phyloP scores from a whole-genome alignment of 2,113 vertebrate species.

The Romanogobio albipinnatus region DNA sequence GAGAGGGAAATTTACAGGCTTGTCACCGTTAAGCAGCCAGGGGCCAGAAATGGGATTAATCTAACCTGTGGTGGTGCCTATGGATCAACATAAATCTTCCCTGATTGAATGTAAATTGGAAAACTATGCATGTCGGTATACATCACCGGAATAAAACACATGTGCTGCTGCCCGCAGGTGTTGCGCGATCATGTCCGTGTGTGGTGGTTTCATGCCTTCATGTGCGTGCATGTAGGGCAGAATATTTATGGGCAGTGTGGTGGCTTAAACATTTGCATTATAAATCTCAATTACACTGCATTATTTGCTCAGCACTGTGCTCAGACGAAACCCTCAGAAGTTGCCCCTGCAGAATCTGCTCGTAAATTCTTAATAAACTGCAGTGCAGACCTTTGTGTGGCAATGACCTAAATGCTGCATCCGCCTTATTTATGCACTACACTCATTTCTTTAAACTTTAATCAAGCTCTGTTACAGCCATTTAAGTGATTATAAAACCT shows the following conservation, averaged over 20 bases:
- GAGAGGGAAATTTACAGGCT: constrained; percentile 71
- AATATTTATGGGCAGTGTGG: constrained; percentile 66
- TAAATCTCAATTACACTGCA: constrained; percentile 76
- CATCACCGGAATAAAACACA: constrained; percentile 68
- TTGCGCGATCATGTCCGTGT: constrained; percentile 44
- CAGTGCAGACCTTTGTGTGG: constrained; percentile 77
- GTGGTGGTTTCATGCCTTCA: constrained; percentile 31
- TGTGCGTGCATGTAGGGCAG: constrained; percentile 25
- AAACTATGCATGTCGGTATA: constrained; percentile 69
- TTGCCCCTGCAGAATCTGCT: constrained; percentile 65
- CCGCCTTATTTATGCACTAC: constrained; percentile 61
- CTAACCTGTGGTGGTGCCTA: constrained; percentile 66
- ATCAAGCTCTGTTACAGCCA: constrained; percentile 70
- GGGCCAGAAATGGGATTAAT: constrained; percentile 67
- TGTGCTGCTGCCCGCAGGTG: constrained; percentile 53
- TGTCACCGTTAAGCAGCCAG: constrained; percentile 66
- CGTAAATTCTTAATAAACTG: constrained; percentile 82
- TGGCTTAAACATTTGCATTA: constrained; percentile 70
- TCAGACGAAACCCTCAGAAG: constrained; percentile 66
- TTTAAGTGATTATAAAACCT: constrained; percentile 63
- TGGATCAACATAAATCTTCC: constrained; percentile 72
- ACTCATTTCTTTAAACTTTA: constrained; percentile 72
- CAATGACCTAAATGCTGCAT: constrained; percentile 74
- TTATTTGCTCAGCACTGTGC: constrained; percentile 71
- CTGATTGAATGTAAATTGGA: constrained; percentile 79